Evolutionary conservation across 37 sponge, comb jelly and placozoan species (phyloP).

Genomic region (Bolinopsis microptera): DNA sequence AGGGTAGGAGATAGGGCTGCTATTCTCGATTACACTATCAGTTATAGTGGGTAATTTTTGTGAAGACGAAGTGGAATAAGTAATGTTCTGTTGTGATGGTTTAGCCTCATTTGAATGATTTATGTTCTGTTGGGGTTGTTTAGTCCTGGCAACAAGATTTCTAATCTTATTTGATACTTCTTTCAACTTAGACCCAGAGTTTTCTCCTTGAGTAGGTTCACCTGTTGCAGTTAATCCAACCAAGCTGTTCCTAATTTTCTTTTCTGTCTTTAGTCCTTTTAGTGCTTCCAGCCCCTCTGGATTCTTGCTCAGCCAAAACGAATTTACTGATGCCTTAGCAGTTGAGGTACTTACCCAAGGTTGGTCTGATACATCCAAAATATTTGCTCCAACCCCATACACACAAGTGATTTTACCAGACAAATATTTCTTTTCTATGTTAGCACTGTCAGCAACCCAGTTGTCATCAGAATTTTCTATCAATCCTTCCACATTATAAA

Average conservation of each 20-base stretch:
- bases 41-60: too few species aligned
- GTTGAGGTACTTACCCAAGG: background rate
- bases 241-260: background rate
- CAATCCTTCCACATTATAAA: background rate
- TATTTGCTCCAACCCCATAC: conserved; percentile 55
- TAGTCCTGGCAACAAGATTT: background rate
- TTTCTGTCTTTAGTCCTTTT: background rate
- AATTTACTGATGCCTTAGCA: background rate
- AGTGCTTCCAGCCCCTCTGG: conserved; percentile 26
- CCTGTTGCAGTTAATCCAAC: background rate
- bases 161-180: conserved; percentile 1
- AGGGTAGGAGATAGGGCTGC: too few species aligned
- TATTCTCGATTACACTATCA: too few species aligned
- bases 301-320: conserved; percentile 52
- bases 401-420: conserved; percentile 11
- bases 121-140: background rate
- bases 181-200: background rate
- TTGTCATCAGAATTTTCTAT: background rate
- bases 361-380: conserved; percentile 36
- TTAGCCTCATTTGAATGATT: background rate
- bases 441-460: background rate
- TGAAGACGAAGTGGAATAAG: too few species aligned
- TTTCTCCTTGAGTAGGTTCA: background rate
- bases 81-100: too few species aligned
- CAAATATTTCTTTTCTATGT: conserved; percentile 18